phyloP scores from a whole-genome alignment of 2,113 vertebrate species.

The Lycaon pictus region DNA sequence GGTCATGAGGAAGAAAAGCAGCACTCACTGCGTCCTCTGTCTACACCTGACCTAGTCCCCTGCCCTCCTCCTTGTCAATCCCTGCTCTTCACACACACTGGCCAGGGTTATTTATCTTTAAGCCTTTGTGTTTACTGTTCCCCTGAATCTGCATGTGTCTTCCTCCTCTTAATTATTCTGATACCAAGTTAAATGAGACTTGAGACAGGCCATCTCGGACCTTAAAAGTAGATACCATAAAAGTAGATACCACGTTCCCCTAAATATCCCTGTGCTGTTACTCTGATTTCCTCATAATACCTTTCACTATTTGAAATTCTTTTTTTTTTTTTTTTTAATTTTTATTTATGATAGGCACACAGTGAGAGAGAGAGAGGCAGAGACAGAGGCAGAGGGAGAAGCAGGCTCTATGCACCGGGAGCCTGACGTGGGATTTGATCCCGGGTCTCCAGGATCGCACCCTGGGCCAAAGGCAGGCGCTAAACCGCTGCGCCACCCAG shows the following conservation, averaged over 20 bases:
- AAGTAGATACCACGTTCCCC: neutral
- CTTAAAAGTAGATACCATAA: neutral
- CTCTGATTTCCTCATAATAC: neutral
- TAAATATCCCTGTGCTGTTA: neutral
- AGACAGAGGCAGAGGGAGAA: too few species aligned
- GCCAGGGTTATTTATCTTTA: neutral
- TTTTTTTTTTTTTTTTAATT: neutral
- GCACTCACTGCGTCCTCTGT: neutral
- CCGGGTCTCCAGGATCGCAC: too few species aligned
- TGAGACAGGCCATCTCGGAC: neutral
- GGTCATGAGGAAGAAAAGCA: neutral
- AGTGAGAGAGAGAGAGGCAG: too few species aligned
- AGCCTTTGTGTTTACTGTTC: neutral
- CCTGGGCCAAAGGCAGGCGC: too few species aligned
- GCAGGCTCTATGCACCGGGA: too few species aligned
- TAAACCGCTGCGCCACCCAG: too few species aligned
- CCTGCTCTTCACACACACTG: neutral
- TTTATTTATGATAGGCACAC: too few species aligned
- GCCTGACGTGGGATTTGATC: too few species aligned
- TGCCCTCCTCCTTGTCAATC: neutral
- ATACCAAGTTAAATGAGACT: neutral
- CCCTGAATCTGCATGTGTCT: neutral
- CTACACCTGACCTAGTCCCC: neutral
- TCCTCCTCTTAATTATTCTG: neutral
- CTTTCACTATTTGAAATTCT: neutral